phyloP scores from a whole-genome alignment of 2,888 invertebrate genomes.

The Cryptocephalus primarius region DNA sequence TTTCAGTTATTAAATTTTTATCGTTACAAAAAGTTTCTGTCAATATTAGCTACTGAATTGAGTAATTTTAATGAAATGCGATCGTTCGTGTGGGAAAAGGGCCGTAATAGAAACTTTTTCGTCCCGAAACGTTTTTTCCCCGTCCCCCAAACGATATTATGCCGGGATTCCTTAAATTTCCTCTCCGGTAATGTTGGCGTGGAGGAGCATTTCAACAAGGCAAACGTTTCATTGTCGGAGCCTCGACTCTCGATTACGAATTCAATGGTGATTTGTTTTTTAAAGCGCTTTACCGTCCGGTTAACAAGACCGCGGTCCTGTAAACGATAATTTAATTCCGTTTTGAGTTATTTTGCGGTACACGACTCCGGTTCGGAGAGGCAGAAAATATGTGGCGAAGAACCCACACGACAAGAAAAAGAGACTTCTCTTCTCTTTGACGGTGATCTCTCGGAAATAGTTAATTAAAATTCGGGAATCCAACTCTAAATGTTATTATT shows the following conservation, averaged over 20 bases:
- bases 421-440: slow-evolving; percentile 9
- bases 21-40: too few species aligned
- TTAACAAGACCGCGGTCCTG: slow-evolving; percentile 1
- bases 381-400: slow-evolving; percentile 10
- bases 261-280: slow-evolving; percentile 7
- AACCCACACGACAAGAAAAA: slow-evolving; percentile 8
- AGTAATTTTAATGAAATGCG: too few species aligned
- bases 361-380: slow-evolving; percentile 12
- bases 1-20: too few species aligned
- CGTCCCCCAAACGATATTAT: too few species aligned
- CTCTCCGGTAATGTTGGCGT: slow-evolving; percentile 7
- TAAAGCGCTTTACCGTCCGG: background rate
- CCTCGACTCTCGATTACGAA: slow-evolving; percentile 11
- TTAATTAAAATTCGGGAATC: slow-evolving; percentile 31
- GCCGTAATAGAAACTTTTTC: too few species aligned
- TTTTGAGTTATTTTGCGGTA: slow-evolving; percentile 15
- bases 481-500: slow-evolving; percentile 25
- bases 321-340: slow-evolving; percentile 17
- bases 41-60: too few species aligned
- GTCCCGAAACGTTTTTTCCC: too few species aligned
- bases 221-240: slow-evolving; percentile 14
- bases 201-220: slow-evolving; percentile 11
- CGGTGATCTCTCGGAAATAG: slow-evolving; percentile 27
- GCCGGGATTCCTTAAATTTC: background rate
- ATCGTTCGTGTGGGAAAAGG: too few species aligned